Evolutionary conservation across 2,797 vertebrate species (phyloP), one percentile per base, ranked within the genome.

Genomic region (Apogon talboti): DNA sequence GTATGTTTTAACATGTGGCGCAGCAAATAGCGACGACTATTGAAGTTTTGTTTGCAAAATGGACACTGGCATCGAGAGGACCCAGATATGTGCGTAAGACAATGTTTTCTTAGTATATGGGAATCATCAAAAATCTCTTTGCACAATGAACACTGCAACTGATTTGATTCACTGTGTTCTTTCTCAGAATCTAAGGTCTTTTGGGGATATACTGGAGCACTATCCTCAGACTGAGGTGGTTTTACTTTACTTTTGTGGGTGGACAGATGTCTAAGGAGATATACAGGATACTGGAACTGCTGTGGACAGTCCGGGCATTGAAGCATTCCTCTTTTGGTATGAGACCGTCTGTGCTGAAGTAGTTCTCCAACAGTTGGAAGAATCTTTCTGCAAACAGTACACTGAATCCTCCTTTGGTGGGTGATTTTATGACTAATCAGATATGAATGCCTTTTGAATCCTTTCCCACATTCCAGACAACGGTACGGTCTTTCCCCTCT

Each of bases 321-420:
- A 57, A 94, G 90, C 66, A 51, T 75, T 41, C 92, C 92, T 44
- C 57, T 93, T 77, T 90, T 88, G 14, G 60, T 68, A 78, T 94
- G 93, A 21, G 85, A 61, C 18, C 67, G 83, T 76, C 92, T 88
- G 65, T 95, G 94, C 42, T 93, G 83, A 45, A 95, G 81, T 60
- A 95, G 81, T 57, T 94, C 92, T 56, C 84, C 84, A 76, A 94
- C 73, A 51, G 78, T 90, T 51, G 89, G 86, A 55, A 94, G 59
- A 74, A 93, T 85, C 75, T 90, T 92, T 71, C 61, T 88, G 76
- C 94, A 95, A 59, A 93, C 89, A 16, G 91, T 92, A 73, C 94
- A 95, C 64, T 93, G 92, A 81, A 94, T 87, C 69, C 74, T 93
- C 66, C 83, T 82, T 71, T 90, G 89, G 63, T 95, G 94, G 54